Percentiles rank a stretch among this genome's conserved stretches.
phyloP scores from a whole-genome alignment of 2,888 invertebrate genomes.

The Heliconius erato region DNA sequence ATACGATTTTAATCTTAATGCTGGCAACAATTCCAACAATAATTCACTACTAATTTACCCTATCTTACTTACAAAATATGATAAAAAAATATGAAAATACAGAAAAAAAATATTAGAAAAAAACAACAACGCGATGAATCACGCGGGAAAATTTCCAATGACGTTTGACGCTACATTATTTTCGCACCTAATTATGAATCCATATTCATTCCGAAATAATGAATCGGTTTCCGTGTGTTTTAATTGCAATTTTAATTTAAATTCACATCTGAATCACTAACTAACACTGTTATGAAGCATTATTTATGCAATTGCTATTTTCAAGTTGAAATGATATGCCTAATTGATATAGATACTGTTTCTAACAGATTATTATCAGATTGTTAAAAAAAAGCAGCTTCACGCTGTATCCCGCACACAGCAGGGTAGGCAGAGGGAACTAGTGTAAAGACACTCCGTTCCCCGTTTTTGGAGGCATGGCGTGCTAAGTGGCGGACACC shows the following conservation, averaged over 20 bases:
- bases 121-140: neutral
- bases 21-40: no score
- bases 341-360: slow-evolving; percentile 60
- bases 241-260: slow-evolving; percentile 72
- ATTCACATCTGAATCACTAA: slow-evolving; percentile 75
- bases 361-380: slow-evolving; percentile 28
- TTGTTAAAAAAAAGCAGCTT: neutral
- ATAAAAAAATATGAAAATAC: neutral
- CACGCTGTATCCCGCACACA: no score
- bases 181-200: slow-evolving; percentile 34
- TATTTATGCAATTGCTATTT: slow-evolving; percentile 77
- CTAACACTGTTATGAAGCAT: slow-evolving; percentile 66
- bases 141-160: neutral
- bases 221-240: slow-evolving; percentile 65
- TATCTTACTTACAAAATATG: neutral
- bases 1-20: no score
- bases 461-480: no score
- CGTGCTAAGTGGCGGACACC: no score
- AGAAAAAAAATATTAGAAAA: neutral
- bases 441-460: no score
- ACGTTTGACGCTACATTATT: slow-evolving; percentile 32
- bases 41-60: neutral
- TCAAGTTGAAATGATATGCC: slow-evolving; percentile 67
- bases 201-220: slow-evolving; percentile 57
- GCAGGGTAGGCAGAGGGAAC: no score